Percentiles rank a stretch among this genome's conserved stretches.
Evolutionary conservation across 2,113 vertebrate species (phyloP).

Genomic region (Brachirus orientalis): DNA sequence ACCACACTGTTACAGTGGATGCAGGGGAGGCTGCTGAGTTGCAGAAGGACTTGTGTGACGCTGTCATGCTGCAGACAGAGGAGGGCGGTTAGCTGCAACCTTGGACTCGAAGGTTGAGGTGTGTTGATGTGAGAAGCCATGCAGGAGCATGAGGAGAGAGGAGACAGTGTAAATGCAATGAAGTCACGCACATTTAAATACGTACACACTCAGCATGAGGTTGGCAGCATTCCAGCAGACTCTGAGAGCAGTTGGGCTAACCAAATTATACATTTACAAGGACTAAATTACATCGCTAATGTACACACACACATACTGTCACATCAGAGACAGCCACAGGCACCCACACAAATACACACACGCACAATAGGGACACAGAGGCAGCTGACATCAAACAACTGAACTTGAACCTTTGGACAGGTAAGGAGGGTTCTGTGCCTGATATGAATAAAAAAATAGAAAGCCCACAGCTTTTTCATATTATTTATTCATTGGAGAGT

Average conservation of each 20-base stretch:
- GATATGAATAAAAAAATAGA: conserved; percentile 49
- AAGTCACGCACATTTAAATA: conserved; percentile 16
- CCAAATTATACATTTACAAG: conserved; percentile 79
- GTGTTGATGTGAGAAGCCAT: conserved; percentile 42
- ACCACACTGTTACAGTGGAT: conserved; percentile 40
- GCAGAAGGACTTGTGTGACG: conserved; percentile 32
- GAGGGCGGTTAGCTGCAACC: conserved; percentile 48
- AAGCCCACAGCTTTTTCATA: conserved; percentile 45
- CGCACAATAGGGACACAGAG: conserved; percentile 44
- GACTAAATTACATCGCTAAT: conserved; percentile 72
- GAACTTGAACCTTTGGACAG: conserved; percentile 63
- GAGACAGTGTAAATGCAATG: conserved; percentile 26
- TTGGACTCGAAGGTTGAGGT: conserved; percentile 59
- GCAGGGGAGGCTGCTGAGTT: conserved; percentile 12
- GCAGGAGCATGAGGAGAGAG: conserved; percentile 39
- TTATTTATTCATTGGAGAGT: conserved; percentile 12
- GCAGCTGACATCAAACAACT: conserved; percentile 58
- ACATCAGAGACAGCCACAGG: conserved; percentile 57
- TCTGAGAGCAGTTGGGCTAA: conserved; percentile 73
- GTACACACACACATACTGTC: conserved; percentile 68
- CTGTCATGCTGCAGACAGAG: conserved; percentile 40
- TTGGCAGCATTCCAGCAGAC: conserved; percentile 74
- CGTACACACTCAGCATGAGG: conserved; percentile 35
- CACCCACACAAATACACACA: conserved; percentile 23
- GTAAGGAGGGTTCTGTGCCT: conserved; percentile 44